Percentiles rank a stretch among this genome's conserved stretches.
Evolutionary conservation across 2,888 invertebrate species (phyloP).

Genomic region (Lithophane semibrunnea): DNA sequence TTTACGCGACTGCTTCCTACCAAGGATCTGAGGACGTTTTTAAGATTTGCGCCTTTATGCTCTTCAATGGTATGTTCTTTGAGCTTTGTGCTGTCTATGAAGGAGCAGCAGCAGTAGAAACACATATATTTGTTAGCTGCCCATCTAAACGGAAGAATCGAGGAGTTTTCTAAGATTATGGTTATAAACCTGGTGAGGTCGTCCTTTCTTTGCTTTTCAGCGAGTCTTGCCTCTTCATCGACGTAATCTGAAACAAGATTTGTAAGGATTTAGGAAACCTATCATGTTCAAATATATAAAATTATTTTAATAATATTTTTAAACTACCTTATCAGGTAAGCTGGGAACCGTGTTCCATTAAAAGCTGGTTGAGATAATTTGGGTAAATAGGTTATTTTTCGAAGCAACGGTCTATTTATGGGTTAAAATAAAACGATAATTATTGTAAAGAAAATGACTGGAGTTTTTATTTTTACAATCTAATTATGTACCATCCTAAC

Average conservation of each 20-base stretch:
- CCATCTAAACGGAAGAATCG: slow-evolving; percentile 76
- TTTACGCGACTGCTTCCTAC: slow-evolving; percentile 71
- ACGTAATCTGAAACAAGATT: slow-evolving; percentile 64
- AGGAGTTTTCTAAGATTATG: slow-evolving; percentile 72
- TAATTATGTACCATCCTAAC: no score
- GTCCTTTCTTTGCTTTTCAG: slow-evolving; percentile 65
- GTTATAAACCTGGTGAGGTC: slow-evolving; percentile 68
- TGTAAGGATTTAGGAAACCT: slow-evolving; percentile 14
- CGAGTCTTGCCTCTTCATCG: slow-evolving; percentile 37
- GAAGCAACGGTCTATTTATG: background rate
- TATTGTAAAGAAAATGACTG: background rate
- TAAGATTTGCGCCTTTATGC: slow-evolving; percentile 70
- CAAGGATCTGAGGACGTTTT: slow-evolving; percentile 65
- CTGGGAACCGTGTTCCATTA: background rate
- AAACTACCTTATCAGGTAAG: background rate
- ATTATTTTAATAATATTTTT: background rate
- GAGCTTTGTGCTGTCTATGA: slow-evolving; percentile 67
- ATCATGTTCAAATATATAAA: background rate
- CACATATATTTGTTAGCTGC: slow-evolving; percentile 74
- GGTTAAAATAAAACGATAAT: slow-evolving; percentile 7
- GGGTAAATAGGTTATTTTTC: background rate
- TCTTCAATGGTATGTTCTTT: slow-evolving; percentile 72
- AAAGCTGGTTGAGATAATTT: background rate
- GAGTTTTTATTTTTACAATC: background rate
- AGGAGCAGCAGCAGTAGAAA: slow-evolving; percentile 74